Evolutionary conservation across 2,888 invertebrate species (phyloP), one percentile per base, ranked within the genome.

Genomic region (Calameuta filiformis): DNA sequence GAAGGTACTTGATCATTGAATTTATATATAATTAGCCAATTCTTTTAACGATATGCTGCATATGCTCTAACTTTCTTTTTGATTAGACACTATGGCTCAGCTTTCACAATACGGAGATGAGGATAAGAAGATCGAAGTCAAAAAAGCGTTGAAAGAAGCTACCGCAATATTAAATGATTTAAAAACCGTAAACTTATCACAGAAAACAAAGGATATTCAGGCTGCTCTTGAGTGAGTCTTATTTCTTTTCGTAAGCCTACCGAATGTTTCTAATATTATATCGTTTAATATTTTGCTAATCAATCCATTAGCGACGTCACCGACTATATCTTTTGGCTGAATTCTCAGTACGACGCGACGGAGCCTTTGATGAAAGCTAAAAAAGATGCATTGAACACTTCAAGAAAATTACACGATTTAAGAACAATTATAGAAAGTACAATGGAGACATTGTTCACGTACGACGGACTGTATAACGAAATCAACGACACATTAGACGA

Each of bases 71-170:
- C 6, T 34, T 56, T 56, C 33, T 56, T 9, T 56, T 56, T 23
- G 12, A 56, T 23, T 75, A 90, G 90, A 86, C 34, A 90, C 87
- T 0, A 84, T 86, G 2, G 77, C 79, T 1, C 86, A 88, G 77
- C 79, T 91, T 35, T 78, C 77, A 15, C 83, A 91, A 68, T 93
- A 94, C 79, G 93, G 93, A 4, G 92, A 92, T 76, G 92, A 92
- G 33, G 92, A 92, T 40, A 92, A 93, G 73, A 93, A 94, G 80
- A 85, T 94, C n/a, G 93, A 93, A 80, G 87, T 94, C 3, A 92
- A 93, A 40, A 92, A 92, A 23, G 93, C 93, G 0, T 83, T 94
- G 9, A 92, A 92, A 75, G 92, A 93, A 84, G 94, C 93, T 0
- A 90, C 89, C 15, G 91, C 89, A 81, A 91, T 93, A 78, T 89